A percentile compares a stretch with the other conserved stretches of the same genome.
These are phyloP conservation scores for Sebastolobus altivelis DNA, from an alignment of 2,797 vertebrate species.

Conservation along the genomic window DNA sequence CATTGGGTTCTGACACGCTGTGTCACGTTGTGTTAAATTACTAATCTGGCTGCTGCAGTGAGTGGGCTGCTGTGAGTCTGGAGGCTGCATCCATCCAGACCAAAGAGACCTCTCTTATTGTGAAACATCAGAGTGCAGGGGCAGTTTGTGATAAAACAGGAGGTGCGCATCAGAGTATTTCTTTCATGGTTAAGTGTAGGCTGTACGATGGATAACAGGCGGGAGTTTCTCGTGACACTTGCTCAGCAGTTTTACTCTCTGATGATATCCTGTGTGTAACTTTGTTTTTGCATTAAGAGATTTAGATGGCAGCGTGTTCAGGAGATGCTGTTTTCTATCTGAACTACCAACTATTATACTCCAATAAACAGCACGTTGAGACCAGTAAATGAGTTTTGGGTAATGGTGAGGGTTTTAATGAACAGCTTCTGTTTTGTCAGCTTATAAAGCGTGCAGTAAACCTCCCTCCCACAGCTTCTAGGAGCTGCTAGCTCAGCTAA, in stretches of 20 bases:
- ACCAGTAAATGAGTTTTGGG: not conserved
- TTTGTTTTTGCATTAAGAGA: not conserved
- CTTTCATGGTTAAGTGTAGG: conserved; percentile 13
- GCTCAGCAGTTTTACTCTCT: conserved; percentile 15
- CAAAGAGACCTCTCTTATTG: conserved; percentile 15
- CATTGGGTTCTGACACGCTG: conserved; percentile 6
- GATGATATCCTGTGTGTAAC: not conserved
- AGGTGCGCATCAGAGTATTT: conserved; percentile 5
- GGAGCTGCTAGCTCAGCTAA: conserved; percentile 32
- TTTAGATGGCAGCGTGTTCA: too few relatives aligned
- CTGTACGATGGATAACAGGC: conserved; percentile 9
- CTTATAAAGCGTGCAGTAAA: conserved; percentile 38
- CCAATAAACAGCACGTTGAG: not conserved
- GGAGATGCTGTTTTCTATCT: not conserved
- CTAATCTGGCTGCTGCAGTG: conserved; percentile 39
- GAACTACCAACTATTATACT: not conserved
- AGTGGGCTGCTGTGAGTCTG: conserved; percentile 36
- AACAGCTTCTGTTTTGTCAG: conserved; percentile 19
- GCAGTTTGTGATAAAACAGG: conserved; percentile 24
- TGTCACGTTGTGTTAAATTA: conserved; percentile 17
- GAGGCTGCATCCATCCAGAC: conserved; percentile 13
- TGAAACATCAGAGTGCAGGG: conserved; percentile 15
- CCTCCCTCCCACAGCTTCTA: not conserved
- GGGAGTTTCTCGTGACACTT: conserved; percentile 8
- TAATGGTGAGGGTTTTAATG: not conserved